Percentiles rank a stretch among this genome's conserved stretches.
Evolutionary conservation across 2,113 vertebrate genomes (phyloP).

Genomic region (Coryphaenoides rupestris): DNA sequence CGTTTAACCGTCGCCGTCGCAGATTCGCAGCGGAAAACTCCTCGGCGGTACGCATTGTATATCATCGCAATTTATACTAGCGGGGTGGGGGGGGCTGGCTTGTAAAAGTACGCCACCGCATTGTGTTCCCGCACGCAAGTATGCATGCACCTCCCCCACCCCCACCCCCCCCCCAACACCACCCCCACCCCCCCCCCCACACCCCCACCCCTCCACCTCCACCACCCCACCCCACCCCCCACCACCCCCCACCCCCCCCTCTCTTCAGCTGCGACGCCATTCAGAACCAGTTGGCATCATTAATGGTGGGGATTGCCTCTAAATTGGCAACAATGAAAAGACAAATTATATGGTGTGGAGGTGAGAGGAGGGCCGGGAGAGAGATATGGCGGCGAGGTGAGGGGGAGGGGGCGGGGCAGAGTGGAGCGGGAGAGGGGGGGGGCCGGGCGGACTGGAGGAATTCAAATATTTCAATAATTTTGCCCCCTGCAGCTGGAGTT

Average conservation of each 20-base stretch:
- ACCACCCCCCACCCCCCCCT: slow-evolving; percentile 25
- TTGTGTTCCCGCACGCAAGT: slow-evolving; percentile 54
- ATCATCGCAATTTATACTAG: slow-evolving; percentile 71
- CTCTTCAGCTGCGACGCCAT: slow-evolving; percentile 65
- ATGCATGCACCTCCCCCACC: slow-evolving; percentile 31
- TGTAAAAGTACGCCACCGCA: slow-evolving; percentile 56
- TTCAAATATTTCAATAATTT: slow-evolving; percentile 99
- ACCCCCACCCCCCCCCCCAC: slow-evolving; percentile 9
- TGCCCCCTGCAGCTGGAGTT: slow-evolving; percentile 89
- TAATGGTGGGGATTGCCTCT: slow-evolving; percentile 91
- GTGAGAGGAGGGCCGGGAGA: too few species aligned
- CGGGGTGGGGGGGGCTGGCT: slow-evolving; percentile 62
- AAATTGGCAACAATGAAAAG: slow-evolving; percentile 94
- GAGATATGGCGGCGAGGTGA: slow-evolving; percentile 43
- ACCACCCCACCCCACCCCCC: slow-evolving; percentile 37
- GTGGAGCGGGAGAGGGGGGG: slow-evolving; percentile 49
- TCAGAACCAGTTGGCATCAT: slow-evolving; percentile 88
- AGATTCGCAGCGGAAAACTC: slow-evolving; percentile 38
- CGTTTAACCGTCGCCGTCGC: slow-evolving; percentile 61
- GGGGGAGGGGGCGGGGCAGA: slow-evolving; percentile 44
- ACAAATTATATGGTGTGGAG: slow-evolving; percentile 89
- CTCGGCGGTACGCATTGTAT: slow-evolving; percentile 54
- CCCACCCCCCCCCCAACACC: slow-evolving; percentile 28
- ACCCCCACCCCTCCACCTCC: slow-evolving; percentile 25
- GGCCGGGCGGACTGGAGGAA: slow-evolving; percentile 82